Evolutionary conservation across 2,888 invertebrate genomes (phyloP), one percentile per base, ranked within the genome.

Genomic region (Onthophagus sagittarius): DNA sequence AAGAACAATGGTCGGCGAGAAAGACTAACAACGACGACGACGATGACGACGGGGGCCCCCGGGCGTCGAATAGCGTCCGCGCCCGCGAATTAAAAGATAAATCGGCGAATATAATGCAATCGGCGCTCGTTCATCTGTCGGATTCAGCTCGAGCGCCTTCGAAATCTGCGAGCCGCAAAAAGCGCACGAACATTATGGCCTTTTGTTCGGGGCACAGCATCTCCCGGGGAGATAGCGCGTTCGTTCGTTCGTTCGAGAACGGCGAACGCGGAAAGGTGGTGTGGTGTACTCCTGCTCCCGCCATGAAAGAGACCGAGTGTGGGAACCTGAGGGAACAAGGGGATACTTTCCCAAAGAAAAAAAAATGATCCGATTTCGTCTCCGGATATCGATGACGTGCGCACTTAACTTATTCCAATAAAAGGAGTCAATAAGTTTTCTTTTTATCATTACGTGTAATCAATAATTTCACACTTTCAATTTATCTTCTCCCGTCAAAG

Each of bases 91-190:
- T 81, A 80, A 81, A 80, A 81, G 81, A 81, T 81, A 81, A 81
- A 80, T 80, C 80, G 72, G 80, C 78, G 81, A 79, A 80, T 81
- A 82, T 81, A 82, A 82, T 82, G 81, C 79, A 81, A 82, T 82
- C 82, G 80, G 74, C 75, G 79, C 78, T 80, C 79, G 80, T 81
- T 81, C 81, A 82, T 82, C 82, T 81, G 79, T 75, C 78, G 79
- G 79, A 79, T 80, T 81, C 81, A 79, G 79, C 79, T 79, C 77
- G 78, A 80, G 79, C 80, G 80, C 80, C 77, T 81, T 79, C 79
- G 79, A 80, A 80, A 82, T 82, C 81, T 80, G 78, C 79, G 53
- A 15, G 32, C 80, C 77, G 79, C 81, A 81, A 80, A 80, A 80
- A 80, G 78, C 79, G 78, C 75, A 75, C 77, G 77, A 78, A 76